These are phyloP conservation scores for Lerema accius DNA, from an alignment of 1,140 invertebrate species.

Conservation along the genomic window DNA sequence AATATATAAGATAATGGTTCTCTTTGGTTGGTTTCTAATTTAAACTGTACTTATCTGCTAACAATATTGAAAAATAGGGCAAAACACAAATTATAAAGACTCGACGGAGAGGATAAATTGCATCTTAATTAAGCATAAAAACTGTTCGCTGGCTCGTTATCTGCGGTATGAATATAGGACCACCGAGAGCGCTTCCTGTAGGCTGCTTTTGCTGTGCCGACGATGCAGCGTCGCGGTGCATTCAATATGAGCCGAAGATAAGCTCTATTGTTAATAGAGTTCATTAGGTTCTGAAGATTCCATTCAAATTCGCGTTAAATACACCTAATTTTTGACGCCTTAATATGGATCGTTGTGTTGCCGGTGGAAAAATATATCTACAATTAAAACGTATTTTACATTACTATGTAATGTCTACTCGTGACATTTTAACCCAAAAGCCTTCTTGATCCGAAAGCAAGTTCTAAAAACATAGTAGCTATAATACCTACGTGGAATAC, in stretches of 20 bases:
- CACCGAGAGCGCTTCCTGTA: slow-evolving; percentile 57
- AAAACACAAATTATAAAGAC: slow-evolving; percentile 3
- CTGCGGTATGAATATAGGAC: slow-evolving; percentile 49
- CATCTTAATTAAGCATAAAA: slow-evolving; percentile 25
- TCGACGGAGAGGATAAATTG: neutral
- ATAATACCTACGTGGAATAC: too few relatives aligned
- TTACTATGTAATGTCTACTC: too few relatives aligned
- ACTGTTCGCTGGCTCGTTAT: slow-evolving; percentile 31
- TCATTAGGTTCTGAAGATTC: slow-evolving; percentile 26
- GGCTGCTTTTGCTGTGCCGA: slow-evolving; percentile 61
- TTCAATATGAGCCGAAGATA: slow-evolving; percentile 57
- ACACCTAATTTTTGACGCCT: neutral
- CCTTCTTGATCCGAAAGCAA: too few relatives aligned
- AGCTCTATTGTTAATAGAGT: slow-evolving; percentile 37
- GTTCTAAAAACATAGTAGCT: too few relatives aligned
- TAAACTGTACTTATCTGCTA: too few relatives aligned
- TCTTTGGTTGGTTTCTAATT: too few relatives aligned
- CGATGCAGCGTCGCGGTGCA: slow-evolving; percentile 54
- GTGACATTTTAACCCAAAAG: too few relatives aligned
- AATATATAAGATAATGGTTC: too few relatives aligned
- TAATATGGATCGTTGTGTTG: too few relatives aligned
- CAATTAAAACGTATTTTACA: too few relatives aligned
- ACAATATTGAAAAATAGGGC: neutral
- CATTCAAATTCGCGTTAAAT: neutral
- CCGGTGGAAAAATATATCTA: too few relatives aligned